Percentiles rank a stretch among this genome's conserved stretches.
These are phyloP conservation scores for Mus pahari DNA, from an alignment of 2,113 vertebrate genomes.

Conservation along the genomic window DNA sequence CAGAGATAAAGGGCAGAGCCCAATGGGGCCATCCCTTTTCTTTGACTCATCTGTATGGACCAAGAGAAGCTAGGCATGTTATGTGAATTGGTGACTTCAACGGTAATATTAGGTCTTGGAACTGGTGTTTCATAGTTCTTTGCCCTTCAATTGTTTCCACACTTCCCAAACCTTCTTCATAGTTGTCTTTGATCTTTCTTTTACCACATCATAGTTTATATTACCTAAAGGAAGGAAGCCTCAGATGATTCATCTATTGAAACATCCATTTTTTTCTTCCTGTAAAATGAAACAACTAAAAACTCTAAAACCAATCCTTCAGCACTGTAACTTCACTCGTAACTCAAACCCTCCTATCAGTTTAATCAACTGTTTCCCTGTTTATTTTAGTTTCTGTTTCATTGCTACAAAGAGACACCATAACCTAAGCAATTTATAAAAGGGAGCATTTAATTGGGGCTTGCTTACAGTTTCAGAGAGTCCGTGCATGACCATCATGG, in stretches of 20 bases:
- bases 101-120: not conserved
- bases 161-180: not conserved
- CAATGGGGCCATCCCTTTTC: too few relatives aligned
- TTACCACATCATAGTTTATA: not conserved
- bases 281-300: not conserved
- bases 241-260: not conserved
- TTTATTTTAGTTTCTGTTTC: not conserved
- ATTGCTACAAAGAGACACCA: not conserved
- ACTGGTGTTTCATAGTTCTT: not conserved
- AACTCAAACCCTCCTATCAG: not conserved
- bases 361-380: not conserved
- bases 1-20: not conserved
- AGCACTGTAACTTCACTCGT: not conserved
- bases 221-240: slow-evolving; percentile 18
- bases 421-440: not conserved
- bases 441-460: not conserved
- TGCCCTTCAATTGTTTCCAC: not conserved
- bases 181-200: not conserved
- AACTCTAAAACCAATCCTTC: slow-evolving; percentile 31
- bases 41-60: not conserved
- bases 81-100: not conserved
- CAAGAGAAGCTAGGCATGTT: too few relatives aligned
- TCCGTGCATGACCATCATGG: not conserved
- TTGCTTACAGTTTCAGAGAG: not conserved
- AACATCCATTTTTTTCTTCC: not conserved